Percentiles rank a stretch among this genome's conserved stretches.
Evolutionary conservation across 2,797 vertebrate species (phyloP).

Genomic region (Fistularia tabacaria): DNA sequence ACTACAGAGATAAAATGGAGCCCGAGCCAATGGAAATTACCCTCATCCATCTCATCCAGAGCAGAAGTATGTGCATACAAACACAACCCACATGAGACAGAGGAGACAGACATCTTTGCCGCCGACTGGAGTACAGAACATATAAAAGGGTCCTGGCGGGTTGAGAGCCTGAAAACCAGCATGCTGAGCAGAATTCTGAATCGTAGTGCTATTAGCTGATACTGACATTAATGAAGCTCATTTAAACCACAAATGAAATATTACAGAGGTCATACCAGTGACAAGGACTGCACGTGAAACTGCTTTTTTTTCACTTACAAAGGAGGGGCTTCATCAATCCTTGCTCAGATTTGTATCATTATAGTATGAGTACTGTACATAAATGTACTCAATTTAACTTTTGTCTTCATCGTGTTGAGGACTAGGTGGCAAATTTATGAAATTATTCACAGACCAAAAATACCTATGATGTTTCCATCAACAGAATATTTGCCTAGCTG

Average conservation of each 20-base stretch:
- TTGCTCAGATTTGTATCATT: too few species aligned
- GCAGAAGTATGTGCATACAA: conserved; percentile 6
- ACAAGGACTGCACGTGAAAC: too few species aligned
- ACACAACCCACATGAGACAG: not conserved
- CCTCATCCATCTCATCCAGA: conserved; percentile 78
- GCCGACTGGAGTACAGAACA: conserved; percentile 5
- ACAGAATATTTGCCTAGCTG: too few species aligned
- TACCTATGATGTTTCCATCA: too few species aligned
- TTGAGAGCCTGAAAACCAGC: conserved; percentile 13
- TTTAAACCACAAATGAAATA: too few species aligned
- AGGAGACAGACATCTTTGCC: not conserved
- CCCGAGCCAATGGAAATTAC: conserved; percentile 79
- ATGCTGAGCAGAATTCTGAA: not conserved
- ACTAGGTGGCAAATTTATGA: too few species aligned
- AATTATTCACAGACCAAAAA: too few species aligned
- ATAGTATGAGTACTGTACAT: too few species aligned
- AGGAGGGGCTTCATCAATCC: too few species aligned
- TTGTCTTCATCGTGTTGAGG: too few species aligned
- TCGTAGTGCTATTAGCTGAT: conserved; percentile 6
- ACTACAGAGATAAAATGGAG: conserved; percentile 74
- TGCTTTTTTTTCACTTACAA: too few species aligned
- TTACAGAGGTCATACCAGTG: too few species aligned
- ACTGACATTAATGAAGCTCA: conserved; percentile 9
- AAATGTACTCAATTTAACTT: not conserved
- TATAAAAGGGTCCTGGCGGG: conserved; percentile 7